These are phyloP conservation scores for Chrysolina oricalcia DNA, from an alignment of 2,888 invertebrate genomes.

Conservation along the genomic window DNA sequence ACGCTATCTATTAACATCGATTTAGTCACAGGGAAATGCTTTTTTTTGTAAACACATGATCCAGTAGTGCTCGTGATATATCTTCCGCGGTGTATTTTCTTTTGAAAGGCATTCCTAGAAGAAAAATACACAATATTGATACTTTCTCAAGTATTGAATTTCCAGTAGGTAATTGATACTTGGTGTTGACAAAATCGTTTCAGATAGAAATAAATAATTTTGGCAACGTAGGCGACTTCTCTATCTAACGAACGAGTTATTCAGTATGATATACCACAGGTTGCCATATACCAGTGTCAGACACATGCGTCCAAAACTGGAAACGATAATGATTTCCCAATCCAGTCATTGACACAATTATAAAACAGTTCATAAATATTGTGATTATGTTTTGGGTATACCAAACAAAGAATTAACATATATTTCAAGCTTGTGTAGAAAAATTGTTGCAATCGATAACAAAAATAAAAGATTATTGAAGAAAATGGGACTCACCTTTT, in stretches of 20 bases:
- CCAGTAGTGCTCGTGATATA: slow-evolving; percentile 4
- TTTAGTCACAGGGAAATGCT: slow-evolving; percentile 38
- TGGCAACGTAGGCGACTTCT: neutral
- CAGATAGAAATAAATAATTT: neutral
- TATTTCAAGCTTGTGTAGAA: slow-evolving; percentile 2
- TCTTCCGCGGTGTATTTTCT: neutral
- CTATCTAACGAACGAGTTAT: neutral
- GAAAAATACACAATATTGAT: neutral
- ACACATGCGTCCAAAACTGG: slow-evolving; percentile 1
- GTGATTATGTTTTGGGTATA: slow-evolving; percentile 1
- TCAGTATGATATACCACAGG: neutral
- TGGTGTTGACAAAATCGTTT: slow-evolving; percentile 1
- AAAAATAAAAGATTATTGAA: slow-evolving; percentile 1
- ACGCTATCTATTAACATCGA: slow-evolving; percentile 36
- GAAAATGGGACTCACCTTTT: too few species aligned
- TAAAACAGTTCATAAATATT: too few species aligned
- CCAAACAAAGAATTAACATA: neutral
- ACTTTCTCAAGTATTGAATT: neutral
- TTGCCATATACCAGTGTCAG: too few species aligned
- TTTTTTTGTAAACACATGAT: neutral
- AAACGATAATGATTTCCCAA: neutral
- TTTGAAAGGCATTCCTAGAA: neutral
- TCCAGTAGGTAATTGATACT: slow-evolving; percentile 3
- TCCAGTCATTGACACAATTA: neutral
- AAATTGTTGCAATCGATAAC: slow-evolving; percentile 1